Base-by-base conservation (phyloP, 2,797 vertebrate genomes). In the Pangasius larnaudii region DNA sequence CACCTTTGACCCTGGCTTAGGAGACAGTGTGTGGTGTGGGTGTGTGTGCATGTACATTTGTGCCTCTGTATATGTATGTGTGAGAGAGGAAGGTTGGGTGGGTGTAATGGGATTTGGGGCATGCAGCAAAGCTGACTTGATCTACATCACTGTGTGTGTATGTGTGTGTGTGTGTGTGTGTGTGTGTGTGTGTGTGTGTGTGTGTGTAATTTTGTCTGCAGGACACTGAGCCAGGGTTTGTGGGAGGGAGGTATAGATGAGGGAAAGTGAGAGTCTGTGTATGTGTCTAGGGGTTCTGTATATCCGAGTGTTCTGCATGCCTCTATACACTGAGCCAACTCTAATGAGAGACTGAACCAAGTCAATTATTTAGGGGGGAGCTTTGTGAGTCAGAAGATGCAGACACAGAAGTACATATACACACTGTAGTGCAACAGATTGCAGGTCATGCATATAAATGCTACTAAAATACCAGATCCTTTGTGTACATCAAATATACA, bases 351-450 rank as follows among this genome's bases (percentile, higher is more conserved):
- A 95, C 94, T 95, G 94, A 96, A 95, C 95, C 95, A 94, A 93
- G 94, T 96, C 95, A 96, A 96, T 96, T 95, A 96, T 96, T 96
- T 94, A 95, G 95, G 94, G 95, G 93, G 61, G 85, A 85, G 85
- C 84, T 39, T 85, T 81, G 74, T 58, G 81, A 89, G 46, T 74
- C 59, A 51, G 82, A 85, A 59, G 79, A 65, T 51, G 82, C 77
- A 85, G 58, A 65, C 67, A 65, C 84, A 75, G 58, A 53, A 59
- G 71, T 80, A 53, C 78, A 84, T 58, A 56, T 59, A 63, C 84
- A 51, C 51, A 56, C 49, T 51, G 69, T 71, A 88, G 42, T 42
- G 80, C 78, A 81, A 81, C 75, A 61, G 61, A 81, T 67, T 72
- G 67, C 71, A 69, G 36, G 63, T 63, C 67, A 81, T 61, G 59